Base-by-base conservation (phyloP, 2,797 vertebrate species). In the Acropternis orthonyx region DNA sequence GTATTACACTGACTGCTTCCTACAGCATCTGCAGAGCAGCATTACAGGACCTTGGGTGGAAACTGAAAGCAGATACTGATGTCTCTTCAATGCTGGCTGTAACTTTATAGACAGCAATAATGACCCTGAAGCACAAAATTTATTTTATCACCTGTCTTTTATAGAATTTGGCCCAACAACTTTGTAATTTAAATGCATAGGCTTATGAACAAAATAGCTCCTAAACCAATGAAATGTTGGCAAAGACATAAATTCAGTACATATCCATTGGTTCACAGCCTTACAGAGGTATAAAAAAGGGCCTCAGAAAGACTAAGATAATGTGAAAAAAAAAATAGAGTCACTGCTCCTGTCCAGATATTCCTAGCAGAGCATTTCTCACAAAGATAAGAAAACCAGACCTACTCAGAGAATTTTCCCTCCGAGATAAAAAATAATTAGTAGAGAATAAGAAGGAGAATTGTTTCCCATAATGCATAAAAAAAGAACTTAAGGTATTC, bases 101-200 rank as follows among this genome's bases (percentile, higher is more conserved):
- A 76, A 88, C 88, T 96, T 97, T 88, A 96, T 73, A 88, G 91
- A 79, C 78, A 91, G 91, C 78, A 75, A 61, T 97, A 95, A 92
- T 94, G 82, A 88, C 48, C 87, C 72, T 48, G 55, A 82, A 93
- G 80, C 80, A 92, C 59, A 79, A 82, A 94, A 97, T 96, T 81
- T 94, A 94, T 97, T 94, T 91, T 95, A 95, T 97, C 55, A 90
- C 93, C 94, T 94, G 88, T 61, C 74, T 93, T 95, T 95, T 96
- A 97, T 89, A 92, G 95, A 93, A 97, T 96, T 96, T 97, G 85
- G 88, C 93, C 93, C 96, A 93, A 92, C 77, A 5, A 32, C 68
- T 96, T 95, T 96, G 86, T 92, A 90, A 97, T 97, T 96, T 96
- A 97, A 97, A 97, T 96, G 93, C 95, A 96, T 86, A 65, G 92